Evolutionary conservation across 1,140 invertebrate species (phyloP), one percentile per base, ranked within the genome.

Genomic region (Anagrus nilaparvatae): DNA sequence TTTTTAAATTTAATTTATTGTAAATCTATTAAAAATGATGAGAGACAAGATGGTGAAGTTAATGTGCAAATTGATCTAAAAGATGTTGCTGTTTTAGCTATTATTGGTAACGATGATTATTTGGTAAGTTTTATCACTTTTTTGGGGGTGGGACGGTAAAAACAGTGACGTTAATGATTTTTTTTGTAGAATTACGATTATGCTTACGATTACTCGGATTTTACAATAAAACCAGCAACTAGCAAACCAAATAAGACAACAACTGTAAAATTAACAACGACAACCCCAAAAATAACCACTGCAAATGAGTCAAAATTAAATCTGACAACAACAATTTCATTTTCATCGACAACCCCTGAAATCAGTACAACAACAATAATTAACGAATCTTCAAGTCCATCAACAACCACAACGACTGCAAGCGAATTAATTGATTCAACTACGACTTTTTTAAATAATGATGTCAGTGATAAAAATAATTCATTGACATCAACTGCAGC

Each of bases 11-110:
- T n/a, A n/a, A n/a, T n/a, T n/a, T n/a, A n/a, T n/a, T n/a, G n/a
- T n/a, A n/a, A n/a, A n/a, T n/a, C n/a, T n/a, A n/a, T n/a, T n/a
- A n/a, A n/a, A n/a, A n/a, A 77, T 58, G 81, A 87, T 61, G 81
- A 86, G 57, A 74, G 78, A 23, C 84, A 87, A 60, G 76, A 73
- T 2, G 84, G 84, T 4, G 76, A 83, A 43, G 70, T 82, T 47
- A 87, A 87, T 62, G 77, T 87, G 29, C 82, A 83, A 53, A 66
- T 87, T 31, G 77, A 82, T 55, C 60, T 86, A 35, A 85, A 85
- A 63, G 79, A 86, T 63, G 64, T 87, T 37, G 73, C 81, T 53
- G 75, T 87, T 49, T 70, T 84, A 45, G 82, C 82, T 21, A 54
- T 85, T 24, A 49, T 78, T 14, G 63, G 73, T 39, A 72, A 74